phyloP scores from a whole-genome alignment of 2,113 vertebrate genomes.

The Ovis canadensis region DNA sequence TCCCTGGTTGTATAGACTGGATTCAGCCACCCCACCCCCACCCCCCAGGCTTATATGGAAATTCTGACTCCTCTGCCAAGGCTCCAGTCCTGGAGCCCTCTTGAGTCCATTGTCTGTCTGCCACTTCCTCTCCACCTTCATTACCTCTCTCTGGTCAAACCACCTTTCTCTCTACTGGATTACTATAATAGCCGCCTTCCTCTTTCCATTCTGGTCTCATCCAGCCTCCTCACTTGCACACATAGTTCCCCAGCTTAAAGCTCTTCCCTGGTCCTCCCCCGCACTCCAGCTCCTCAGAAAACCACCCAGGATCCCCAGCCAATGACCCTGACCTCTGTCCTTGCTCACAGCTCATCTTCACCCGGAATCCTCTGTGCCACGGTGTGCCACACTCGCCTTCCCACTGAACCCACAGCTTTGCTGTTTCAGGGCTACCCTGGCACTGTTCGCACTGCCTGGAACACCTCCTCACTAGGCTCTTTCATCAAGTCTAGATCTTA shows the following conservation, averaged over 20 bases:
- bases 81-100: no score
- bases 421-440: not conserved
- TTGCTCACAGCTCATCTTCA: not conserved
- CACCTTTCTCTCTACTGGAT: not conserved
- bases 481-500: not conserved
- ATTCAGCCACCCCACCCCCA: not conserved
- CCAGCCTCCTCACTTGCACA: no score
- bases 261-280: not conserved
- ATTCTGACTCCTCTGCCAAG: not conserved
- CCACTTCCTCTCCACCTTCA: not conserved
- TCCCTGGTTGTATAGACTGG: not conserved
- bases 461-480: not conserved
- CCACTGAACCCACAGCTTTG: no score
- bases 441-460: not conserved
- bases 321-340: not conserved
- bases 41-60: accelerated
- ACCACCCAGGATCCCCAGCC: not conserved
- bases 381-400: not conserved
- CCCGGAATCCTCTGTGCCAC: not conserved
- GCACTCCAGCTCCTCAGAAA: not conserved
- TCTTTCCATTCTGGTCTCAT: not conserved
- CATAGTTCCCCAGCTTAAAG: not conserved
- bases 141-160: not conserved
- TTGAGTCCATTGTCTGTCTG: not conserved
- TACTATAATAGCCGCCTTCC: not conserved